Conservation (phyloP, 2,113 vertebrate genomes). For the Carassius carassius region DNA sequence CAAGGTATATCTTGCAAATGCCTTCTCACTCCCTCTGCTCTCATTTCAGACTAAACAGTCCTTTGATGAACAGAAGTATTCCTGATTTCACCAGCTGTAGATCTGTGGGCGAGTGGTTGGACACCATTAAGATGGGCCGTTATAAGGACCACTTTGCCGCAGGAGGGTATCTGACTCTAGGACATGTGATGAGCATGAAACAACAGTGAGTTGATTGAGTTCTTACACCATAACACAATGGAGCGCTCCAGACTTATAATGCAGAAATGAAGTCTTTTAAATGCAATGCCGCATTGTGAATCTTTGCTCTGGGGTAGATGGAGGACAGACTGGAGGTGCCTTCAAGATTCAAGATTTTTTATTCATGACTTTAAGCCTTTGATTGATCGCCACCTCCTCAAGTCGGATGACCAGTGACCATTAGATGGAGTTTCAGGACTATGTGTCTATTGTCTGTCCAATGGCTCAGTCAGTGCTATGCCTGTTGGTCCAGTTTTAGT, state of each 20-base stretch:
- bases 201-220: conserved; percentile 82
- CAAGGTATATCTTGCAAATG: conserved; percentile 53
- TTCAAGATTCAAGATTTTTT: no score
- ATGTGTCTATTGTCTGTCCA: not conserved
- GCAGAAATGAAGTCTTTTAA: not conserved
- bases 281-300: not conserved
- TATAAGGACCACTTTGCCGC: conserved; percentile 93
- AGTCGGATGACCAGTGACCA: not conserved
- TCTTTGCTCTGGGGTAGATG: not conserved
- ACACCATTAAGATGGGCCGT: conserved; percentile 93
- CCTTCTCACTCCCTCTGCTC: conserved; percentile 4
- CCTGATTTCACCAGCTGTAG: conserved; percentile 84
- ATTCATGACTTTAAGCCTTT: conserved; percentile 9
- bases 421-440: conserved; percentile 2
- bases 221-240: not conserved
- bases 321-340: not conserved
- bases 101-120: conserved; percentile 95
- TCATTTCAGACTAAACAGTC: conserved; percentile 81
- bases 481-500: not conserved
- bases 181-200: conserved; percentile 90
- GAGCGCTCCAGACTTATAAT: conserved; percentile 17
- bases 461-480: not conserved
- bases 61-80: conserved; percentile 80
- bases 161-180: conserved; percentile 89
- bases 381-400: not conserved